Conservation (phyloP, 2,888 invertebrate species). For the Leptodirus hochenwartii region DNA sequence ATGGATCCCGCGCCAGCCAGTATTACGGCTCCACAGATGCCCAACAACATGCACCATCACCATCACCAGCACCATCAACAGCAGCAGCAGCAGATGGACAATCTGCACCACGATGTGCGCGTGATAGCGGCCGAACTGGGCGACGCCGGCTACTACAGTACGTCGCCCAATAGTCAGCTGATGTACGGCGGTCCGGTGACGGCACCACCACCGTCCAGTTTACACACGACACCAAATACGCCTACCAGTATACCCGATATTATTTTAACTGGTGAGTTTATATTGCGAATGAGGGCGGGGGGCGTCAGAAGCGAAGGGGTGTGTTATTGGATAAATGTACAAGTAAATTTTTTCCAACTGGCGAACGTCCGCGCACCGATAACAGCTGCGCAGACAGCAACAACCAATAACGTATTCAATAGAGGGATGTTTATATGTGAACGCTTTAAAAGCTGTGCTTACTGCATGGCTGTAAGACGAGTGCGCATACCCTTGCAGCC, state of each 20-base stretch:
- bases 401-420: no score
- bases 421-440: no score
- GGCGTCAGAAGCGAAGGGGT: no score
- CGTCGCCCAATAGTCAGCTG: slow-evolving; percentile 35
- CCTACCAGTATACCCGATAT: slow-evolving; percentile 68
- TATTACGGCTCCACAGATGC: slow-evolving; percentile 12
- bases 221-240: slow-evolving; percentile 45
- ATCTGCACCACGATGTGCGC: slow-evolving; percentile 17
- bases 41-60: slow-evolving; percentile 1
- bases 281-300: slow-evolving; percentile 4
- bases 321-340: neutral
- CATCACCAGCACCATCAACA: slow-evolving; percentile 3
- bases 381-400: no score
- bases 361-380: no score
- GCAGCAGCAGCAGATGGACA: slow-evolving; percentile 12
- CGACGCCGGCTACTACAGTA: slow-evolving; percentile 38
- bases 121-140: slow-evolving; percentile 19
- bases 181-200: slow-evolving; percentile 31
- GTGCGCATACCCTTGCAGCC: no score
- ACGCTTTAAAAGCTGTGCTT: no score
- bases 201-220: slow-evolving; percentile 30
- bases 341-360: no score
- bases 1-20: slow-evolving; percentile 29
- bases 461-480: no score
- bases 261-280: slow-evolving; percentile 51